phyloP scores from a whole-genome alignment of 2,113 vertebrate genomes.

The Ellobius talpinus region DNA sequence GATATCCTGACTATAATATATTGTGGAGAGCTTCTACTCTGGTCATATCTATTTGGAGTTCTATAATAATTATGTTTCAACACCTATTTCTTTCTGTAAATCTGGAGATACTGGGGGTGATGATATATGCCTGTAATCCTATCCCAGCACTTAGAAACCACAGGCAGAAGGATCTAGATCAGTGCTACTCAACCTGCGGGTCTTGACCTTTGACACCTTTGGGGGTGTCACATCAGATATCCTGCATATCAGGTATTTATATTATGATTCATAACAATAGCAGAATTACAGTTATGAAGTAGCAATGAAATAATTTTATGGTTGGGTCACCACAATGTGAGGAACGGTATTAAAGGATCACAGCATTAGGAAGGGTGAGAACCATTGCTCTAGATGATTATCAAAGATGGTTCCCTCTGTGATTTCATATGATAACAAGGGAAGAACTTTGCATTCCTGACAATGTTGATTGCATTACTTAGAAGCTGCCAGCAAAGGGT shows the following conservation, averaged over 20 bases:
- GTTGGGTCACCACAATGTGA: not conserved
- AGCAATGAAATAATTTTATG: not conserved
- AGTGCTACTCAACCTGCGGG: not conserved
- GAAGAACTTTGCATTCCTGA: not conserved
- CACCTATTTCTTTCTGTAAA: not conserved
- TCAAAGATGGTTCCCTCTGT: not conserved
- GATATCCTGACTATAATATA: not conserved
- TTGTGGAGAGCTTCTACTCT: not conserved
- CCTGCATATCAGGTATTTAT: not conserved
- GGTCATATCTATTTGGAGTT: not conserved
- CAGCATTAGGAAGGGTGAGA: not conserved
- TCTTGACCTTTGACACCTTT: not conserved
- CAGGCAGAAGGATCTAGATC: not conserved
- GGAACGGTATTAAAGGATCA: not conserved
- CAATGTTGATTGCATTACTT: not conserved
- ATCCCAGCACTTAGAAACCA: not conserved
- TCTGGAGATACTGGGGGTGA: not conserved
- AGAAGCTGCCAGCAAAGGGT: not conserved
- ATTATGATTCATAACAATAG: not conserved
- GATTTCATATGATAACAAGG: not conserved
- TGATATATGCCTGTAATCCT: not conserved
- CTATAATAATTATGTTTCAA: not conserved
- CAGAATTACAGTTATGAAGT: not conserved
- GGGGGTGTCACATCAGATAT: not conserved
- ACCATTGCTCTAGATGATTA: not conserved